Percentiles rank a stretch among this genome's conserved stretches.
phyloP scores from a whole-genome alignment of 2,113 vertebrate species.

The Pelvicachromis taeniatus region DNA sequence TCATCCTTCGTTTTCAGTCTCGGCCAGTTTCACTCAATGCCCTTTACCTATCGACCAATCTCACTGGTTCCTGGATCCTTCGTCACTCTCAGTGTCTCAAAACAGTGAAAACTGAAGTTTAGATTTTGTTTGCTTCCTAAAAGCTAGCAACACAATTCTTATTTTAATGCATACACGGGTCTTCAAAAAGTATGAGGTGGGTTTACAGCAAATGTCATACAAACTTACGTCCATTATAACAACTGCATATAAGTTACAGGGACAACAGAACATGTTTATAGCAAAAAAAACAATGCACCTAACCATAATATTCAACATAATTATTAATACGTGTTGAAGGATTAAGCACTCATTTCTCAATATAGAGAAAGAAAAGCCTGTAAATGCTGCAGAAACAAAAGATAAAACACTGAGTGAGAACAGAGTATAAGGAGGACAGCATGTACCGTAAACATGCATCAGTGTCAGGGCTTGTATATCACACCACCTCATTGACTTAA shows the following conservation, averaged over 20 bases:
- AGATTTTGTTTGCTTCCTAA: accelerated
- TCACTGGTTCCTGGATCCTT: not conserved
- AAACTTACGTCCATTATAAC: not conserved
- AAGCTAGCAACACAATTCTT: not conserved
- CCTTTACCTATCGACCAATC: not conserved
- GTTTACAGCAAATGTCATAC: not conserved
- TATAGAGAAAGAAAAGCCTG: not conserved
- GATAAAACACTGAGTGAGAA: not conserved
- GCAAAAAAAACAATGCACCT: accelerated
- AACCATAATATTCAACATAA: not conserved
- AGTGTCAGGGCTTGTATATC: not conserved
- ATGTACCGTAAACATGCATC: not conserved
- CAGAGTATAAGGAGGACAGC: not conserved
- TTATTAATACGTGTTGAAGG: not conserved
- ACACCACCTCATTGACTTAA: not conserved
- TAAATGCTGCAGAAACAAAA: not conserved
- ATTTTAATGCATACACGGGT: not conserved
- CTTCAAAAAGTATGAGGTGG: not conserved
- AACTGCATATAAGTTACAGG: not conserved
- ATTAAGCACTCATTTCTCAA: not conserved
- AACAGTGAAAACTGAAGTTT: not conserved
- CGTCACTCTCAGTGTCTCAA: not conserved
- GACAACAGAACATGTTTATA: not conserved
- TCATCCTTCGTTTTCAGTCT: not conserved
- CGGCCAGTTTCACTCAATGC: not conserved